Evolutionary conservation across 2,888 invertebrate genomes (phyloP), one percentile per base, ranked within the genome.

Genomic region (Trichopoda pennipes): DNA sequence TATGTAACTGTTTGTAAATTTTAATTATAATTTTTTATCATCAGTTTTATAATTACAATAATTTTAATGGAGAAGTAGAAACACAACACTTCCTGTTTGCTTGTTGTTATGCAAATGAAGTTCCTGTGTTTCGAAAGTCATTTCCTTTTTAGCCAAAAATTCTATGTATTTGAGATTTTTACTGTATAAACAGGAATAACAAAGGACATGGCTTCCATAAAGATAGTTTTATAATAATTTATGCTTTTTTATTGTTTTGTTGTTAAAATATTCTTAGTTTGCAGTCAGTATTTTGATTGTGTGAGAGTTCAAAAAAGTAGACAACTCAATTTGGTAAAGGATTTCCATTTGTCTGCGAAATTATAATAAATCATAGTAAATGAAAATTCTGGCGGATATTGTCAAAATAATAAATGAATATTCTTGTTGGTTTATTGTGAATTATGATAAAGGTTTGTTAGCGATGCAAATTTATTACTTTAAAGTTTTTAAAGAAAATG

Each of bases 51-150:
- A 74, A 80, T 74, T 56, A 56, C 77, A 56, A 70, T 14, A 56
- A 64, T 70, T 38, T 63, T n/a, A 28, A 38, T 8, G 32, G 56
- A 61, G 14, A 61, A 21, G 68, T 55, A 49, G 61, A 49, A 72
- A 55, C 60, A 73, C 47, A 44, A 73, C 69, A 79, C 58, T 79
- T 82, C 79, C 79, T 79, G 82, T 63, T 68, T 63, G 72, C 56
- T 68, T 72, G 79, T 76, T 79, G 82, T 79, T 66, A 79, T 79
- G 79, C 75, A 82, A 82, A 82, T 79, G 75, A 76, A 82, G 82
- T 82, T 82, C 75, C 82, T 79, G 79, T 68, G 19, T 76, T 79
- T 68, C 56, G 70, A 63, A 82, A 82, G 76, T 82, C 75, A 79
- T 76, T 79, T 82, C 82, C 82, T 66, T 76, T 79, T n/a, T 32